Evolutionary conservation across 2,113 vertebrate genomes (phyloP).

Genomic region (Probosciger aterrimus): DNA sequence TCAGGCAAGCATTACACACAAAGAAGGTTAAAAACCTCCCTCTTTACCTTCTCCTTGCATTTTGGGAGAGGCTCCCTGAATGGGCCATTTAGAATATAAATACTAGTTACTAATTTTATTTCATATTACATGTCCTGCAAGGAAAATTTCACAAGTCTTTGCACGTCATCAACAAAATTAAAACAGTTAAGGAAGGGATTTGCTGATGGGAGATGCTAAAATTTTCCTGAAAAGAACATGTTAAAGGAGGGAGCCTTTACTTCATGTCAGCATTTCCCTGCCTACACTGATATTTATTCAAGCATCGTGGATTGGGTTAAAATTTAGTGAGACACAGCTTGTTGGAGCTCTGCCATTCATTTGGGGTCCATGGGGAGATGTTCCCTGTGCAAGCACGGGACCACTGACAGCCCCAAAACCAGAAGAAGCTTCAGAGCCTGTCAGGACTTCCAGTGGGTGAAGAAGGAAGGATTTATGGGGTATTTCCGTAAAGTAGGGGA

Average conservation of each 20-base stretch:
- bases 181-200: not conserved
- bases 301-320: not conserved
- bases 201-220: constrained; percentile 20
- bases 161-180: constrained; percentile 13
- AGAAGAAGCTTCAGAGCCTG: not conserved
- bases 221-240: not conserved
- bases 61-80: not conserved
- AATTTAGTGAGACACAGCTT: not conserved
- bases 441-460: not conserved
- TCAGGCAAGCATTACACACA: not conserved
- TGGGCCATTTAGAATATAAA: not conserved
- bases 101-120: not conserved
- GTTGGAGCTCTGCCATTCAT: not conserved
- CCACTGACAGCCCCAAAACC: not conserved
- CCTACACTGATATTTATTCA: not conserved
- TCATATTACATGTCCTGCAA: not conserved
- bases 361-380: not conserved
- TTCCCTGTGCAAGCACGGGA: not conserved
- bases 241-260: not conserved
- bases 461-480: not conserved
- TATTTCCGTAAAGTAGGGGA: too few species aligned
- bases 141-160: constrained; percentile 33
- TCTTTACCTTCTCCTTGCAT: not conserved
- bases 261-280: not conserved
- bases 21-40: not conserved